Evolutionary conservation across 2,888 invertebrate genomes (phyloP), one percentile per base, ranked within the genome.

Genomic region (Drosophila paramelanica): DNA sequence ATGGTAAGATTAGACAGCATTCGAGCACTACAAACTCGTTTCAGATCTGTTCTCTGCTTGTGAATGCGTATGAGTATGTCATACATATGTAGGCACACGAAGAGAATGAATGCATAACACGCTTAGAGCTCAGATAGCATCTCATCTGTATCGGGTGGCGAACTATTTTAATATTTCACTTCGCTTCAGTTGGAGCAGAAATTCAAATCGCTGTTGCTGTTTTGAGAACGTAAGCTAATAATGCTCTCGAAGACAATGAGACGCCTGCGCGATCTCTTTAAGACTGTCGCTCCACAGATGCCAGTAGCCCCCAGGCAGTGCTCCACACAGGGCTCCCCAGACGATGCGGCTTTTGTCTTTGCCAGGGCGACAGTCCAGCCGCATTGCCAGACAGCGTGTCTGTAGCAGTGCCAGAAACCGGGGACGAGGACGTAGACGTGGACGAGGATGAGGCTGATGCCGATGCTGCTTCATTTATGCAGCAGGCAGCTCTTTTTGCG

Each of bases 401-500:
- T 73, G 71, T 77, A 72, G 71, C 75, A 65, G 43, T 68, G 55
- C 52, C 73, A 79, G 71, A 73, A 73, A 69, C 72, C 71, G 72
- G 77, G 56, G 60, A 59, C 46, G 33, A 23, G 27, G 62, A 45
- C 36, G 51, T 10, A 3, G 41, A 27, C 25, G 41, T 11, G 20
- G 17, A 2, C 23, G 61, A 17, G 31, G 68, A 72, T 70, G 69
- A 67, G 66, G 74, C 73, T 70, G 69, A 67, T 65, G 73, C 73
- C 61, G 67, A 49, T 79, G 89, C 76, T 81, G 86, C 88, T 83
- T 90, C 88, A 90, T 90, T 90, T 90, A 90, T 90, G 89, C 90
- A 90, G 82, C 88, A 79, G 47, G 45, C 68, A 67, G 51, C 53
- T 60, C 62, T 64, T 59, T 64, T 71, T 62, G 61, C 42, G 47